Percentiles rank a stretch among this genome's conserved stretches.
phyloP scores from a whole-genome alignment of 1,140 invertebrate genomes.

The Triops longicaudatus region DNA sequence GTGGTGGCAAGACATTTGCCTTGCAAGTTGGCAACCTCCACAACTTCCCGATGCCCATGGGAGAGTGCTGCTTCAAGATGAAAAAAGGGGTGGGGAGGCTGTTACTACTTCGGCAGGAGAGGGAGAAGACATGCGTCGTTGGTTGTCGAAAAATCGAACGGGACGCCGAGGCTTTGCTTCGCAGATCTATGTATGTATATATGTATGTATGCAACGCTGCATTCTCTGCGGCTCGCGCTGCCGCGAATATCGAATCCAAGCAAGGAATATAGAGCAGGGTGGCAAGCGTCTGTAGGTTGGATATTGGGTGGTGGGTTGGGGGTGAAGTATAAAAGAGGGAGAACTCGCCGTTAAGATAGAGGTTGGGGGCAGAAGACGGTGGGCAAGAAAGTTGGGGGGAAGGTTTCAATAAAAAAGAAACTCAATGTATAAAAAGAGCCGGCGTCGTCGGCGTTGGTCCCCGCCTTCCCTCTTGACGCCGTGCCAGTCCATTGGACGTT shows the following conservation, averaged over 20 bases:
- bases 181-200: not conserved
- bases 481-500: constrained; percentile 6
- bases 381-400: not conserved
- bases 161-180: not conserved
- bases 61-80: not conserved
- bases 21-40: constrained; percentile 14
- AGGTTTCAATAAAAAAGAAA: not conserved
- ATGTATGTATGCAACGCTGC: not conserved
- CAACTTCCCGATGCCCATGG: constrained; percentile 10
- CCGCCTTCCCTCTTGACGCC: constrained; percentile 13
- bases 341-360: not conserved
- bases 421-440: not conserved
- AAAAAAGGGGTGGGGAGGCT: not conserved
- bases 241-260: constrained; percentile 14
- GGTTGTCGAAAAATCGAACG: constrained; percentile 8
- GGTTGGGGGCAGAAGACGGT: not conserved
- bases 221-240: not conserved
- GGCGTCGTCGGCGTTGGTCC: not conserved
- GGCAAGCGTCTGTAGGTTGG: not conserved
- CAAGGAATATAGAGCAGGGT: not conserved
- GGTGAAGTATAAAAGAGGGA: not conserved
- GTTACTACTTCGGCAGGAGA: not conserved
- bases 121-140: constrained; percentile 10
- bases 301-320: not conserved
- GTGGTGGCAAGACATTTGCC: constrained; percentile 14